Evolutionary conservation across 2,797 vertebrate species (phyloP).

Genomic region (Erethizon dorsatum): DNA sequence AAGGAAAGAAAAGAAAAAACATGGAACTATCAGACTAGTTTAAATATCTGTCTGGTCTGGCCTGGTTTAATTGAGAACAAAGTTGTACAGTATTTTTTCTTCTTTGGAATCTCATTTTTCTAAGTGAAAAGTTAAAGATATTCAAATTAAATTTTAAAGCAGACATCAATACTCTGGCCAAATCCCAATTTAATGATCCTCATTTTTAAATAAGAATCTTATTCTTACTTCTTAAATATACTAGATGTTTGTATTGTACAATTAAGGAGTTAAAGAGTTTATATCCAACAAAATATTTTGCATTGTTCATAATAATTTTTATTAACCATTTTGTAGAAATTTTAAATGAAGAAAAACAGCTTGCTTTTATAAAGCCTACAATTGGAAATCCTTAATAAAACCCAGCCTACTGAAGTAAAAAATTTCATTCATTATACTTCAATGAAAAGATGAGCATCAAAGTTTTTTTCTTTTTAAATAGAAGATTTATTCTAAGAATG

Average conservation of each 20-base stretch:
- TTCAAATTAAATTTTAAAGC: conserved; percentile 68
- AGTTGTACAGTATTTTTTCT: conserved; percentile 22
- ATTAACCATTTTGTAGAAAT: conserved; percentile 58
- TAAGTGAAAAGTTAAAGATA: conserved; percentile 68
- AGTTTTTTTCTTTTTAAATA: conserved; percentile 22
- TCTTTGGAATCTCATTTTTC: conserved; percentile 63
- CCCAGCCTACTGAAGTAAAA: conserved; percentile 27
- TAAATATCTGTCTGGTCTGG: conserved; percentile 63
- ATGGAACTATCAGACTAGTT: conserved; percentile 39
- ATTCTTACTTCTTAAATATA: conserved; percentile 45
- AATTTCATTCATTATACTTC: conserved; percentile 45
- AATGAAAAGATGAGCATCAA: conserved; percentile 54
- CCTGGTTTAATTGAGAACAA: conserved; percentile 61
- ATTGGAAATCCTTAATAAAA: conserved; percentile 49
- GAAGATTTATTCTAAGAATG: conserved; percentile 60
- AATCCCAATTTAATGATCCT: conserved; percentile 42
- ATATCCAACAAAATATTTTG: conserved; percentile 60
- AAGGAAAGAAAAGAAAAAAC: conserved; percentile 59
- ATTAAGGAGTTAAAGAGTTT: conserved; percentile 60
- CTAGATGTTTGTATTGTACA: conserved; percentile 24
- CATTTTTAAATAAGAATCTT: conserved; percentile 43
- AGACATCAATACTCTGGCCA: conserved; percentile 43
- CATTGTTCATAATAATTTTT: conserved; percentile 57
- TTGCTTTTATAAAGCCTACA: conserved; percentile 59
- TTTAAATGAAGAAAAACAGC: conserved; percentile 36